A percentile compares a stretch with the other conserved stretches of the same genome.
Evolutionary conservation across 2,113 vertebrate species (phyloP).

Genomic region (Sphaerodactylus townsendi): DNA sequence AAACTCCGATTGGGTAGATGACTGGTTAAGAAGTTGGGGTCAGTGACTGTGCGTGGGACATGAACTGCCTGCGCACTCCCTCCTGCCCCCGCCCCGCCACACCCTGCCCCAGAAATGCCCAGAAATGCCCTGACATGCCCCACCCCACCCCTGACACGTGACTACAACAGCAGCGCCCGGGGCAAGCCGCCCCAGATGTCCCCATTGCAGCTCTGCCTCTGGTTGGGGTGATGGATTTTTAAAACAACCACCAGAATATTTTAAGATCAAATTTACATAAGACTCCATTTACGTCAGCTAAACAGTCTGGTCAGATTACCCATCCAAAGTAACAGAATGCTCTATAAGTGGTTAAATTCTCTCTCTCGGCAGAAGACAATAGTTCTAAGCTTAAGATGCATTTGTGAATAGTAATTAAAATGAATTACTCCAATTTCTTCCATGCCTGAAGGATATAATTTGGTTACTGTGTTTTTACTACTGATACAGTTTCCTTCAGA

Average conservation of each 20-base stretch:
- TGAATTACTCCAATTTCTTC: not conserved
- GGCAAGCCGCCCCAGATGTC: no score
- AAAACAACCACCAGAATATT: constrained; percentile 15
- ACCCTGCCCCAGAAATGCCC: no score
- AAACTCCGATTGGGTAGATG: constrained; percentile 21
- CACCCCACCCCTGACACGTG: no score
- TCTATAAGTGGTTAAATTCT: not conserved
- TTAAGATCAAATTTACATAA: not conserved
- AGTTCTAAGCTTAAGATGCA: not conserved
- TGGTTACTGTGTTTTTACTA: not conserved
- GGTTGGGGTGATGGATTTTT: constrained; percentile 13
- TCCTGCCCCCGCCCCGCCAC: no score
- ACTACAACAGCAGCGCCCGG: no score
- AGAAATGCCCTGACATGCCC: no score
- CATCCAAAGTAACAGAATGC: not conserved
- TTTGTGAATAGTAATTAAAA: not conserved
- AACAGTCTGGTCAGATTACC: not conserved
- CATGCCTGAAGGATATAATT: not conserved
- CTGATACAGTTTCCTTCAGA: not conserved
- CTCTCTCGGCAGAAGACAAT: not conserved
- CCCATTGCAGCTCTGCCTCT: no score
- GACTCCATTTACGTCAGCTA: not conserved
- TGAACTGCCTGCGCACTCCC: no score
- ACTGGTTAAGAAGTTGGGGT: not conserved
- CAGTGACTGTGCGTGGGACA: no score